Percentiles rank a stretch among this genome's conserved stretches.
Evolutionary conservation across 2,888 invertebrate genomes (phyloP).

Genomic region (Pinctada fucata): DNA sequence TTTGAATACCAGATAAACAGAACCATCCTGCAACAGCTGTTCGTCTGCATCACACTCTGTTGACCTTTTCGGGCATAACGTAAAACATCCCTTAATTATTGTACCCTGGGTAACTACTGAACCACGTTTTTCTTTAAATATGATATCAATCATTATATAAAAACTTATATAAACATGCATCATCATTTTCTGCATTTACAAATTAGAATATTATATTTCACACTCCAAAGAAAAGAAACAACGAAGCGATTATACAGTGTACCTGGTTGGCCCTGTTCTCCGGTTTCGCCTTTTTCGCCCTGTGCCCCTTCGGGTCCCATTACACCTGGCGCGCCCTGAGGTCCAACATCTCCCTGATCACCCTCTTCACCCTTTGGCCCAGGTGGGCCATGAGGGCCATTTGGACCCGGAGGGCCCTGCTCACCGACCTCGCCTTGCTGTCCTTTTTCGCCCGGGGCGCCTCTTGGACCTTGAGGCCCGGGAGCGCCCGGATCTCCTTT

Average conservation of each 20-base stretch:
- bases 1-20: no score
- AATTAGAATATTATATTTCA: no score
- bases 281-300: slow-evolving; percentile 9
- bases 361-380: slow-evolving; percentile 5
- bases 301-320: slow-evolving; percentile 2
- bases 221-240: no score
- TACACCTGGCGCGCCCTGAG: not conserved
- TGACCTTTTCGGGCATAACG: no score
- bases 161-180: no score
- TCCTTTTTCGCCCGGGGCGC: not conserved
- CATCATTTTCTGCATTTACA: no score
- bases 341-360: slow-evolving; percentile 2
- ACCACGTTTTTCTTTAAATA: no score
- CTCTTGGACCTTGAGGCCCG: not conserved
- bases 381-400: not conserved
- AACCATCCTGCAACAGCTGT: no score
- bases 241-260: not conserved
- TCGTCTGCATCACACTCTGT: no score
- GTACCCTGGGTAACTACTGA: no score
- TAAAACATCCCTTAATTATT: no score
- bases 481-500: not conserved
- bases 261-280: slow-evolving; percentile 9
- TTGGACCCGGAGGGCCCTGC: not conserved
- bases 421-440: slow-evolving; percentile 6
- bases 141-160: no score